Conservation (phyloP, 2,888 invertebrate species). For the Netelia inedita region DNA sequence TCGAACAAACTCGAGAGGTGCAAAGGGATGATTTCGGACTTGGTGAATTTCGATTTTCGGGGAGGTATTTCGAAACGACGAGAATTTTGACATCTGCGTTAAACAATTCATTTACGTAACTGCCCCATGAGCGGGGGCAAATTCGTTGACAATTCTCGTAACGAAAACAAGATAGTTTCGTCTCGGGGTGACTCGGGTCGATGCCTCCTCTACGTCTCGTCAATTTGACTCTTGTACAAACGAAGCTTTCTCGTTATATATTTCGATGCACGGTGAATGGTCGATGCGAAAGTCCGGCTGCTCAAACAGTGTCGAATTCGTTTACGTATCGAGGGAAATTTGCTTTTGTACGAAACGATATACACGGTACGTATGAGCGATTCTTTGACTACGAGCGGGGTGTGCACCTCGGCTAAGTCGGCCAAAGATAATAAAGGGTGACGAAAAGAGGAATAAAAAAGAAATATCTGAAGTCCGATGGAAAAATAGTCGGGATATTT, state of each 20-base stretch:
- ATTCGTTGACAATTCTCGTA: not conserved
- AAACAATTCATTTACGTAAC: no score
- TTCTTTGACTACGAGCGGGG: conserved; percentile 1
- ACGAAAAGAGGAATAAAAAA: no score
- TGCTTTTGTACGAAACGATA: conserved; percentile 16
- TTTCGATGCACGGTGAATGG: conserved; percentile 39
- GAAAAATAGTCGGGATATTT: no score
- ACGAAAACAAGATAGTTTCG: not conserved
- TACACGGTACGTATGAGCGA: not conserved
- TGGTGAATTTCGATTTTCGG: no score
- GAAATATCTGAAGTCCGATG: no score
- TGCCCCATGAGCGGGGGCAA: no score
- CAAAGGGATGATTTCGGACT: no score
- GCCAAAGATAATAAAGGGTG: not conserved
- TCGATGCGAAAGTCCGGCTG: conserved; percentile 64
- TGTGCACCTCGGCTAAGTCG: conserved; percentile 5
- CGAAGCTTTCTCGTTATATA: conserved; percentile 60
- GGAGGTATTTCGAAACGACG: no score
- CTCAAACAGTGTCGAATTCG: conserved; percentile 56
- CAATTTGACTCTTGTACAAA: conserved; percentile 58
- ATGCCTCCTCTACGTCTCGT: not conserved
- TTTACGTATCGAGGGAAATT: conserved; percentile 21
- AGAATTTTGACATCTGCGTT: no score
- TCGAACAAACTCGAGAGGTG: no score
- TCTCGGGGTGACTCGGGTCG: not conserved